Evolutionary conservation across 92 coral and sea anemone species (phyloP), one percentile per base, ranked within the genome.

Genomic region (Palythoa grandiflora): DNA sequence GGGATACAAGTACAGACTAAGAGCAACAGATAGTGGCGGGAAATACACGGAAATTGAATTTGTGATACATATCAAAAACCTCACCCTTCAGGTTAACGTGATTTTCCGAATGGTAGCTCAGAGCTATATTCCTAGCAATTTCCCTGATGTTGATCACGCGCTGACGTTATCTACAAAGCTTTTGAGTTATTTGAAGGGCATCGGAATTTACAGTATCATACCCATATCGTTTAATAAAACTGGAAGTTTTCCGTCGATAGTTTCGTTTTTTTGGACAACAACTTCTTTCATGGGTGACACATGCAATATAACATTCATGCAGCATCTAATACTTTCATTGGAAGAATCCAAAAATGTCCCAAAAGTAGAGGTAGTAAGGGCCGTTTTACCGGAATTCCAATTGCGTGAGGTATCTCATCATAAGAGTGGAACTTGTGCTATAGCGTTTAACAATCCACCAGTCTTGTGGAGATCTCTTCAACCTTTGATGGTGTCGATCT

Each of bases 21-120:
- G 20, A 53, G 91, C 88, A 9, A 68, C 40, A 20, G 91, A 89
- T 37, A 89, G 88, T 20, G 88, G 84, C 7, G 91, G 91, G 39
- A 75, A 83, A 57, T 38, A 54, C 35, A 88, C 85, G 20, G 17
- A 48, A 63, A 36, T 72, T 83, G 15, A 74, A 9, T 78, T 89
- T 4, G 17, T 66, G 13, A 75, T 89, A 83, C 16, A 20, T 37
- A 71, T 84, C 19, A 38, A 61, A 89, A 84, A 84, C 53, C 11
- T 37, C 5, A 83, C 75, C 13, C 51, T 50, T 59, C 68, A 63
- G 28, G 47, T 15, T 8, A 89, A 89, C 71, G 75, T 73, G 53
- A 47, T 83, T 66, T 73, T 83, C 12, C 36, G 65, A 50, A 7
- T 84, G 36, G 77, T 53, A 47, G 86, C 87, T 59, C 55, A 75